Evolutionary conservation across 2,113 vertebrate genomes (phyloP).

Genomic region (Hydropotes inermis): DNA sequence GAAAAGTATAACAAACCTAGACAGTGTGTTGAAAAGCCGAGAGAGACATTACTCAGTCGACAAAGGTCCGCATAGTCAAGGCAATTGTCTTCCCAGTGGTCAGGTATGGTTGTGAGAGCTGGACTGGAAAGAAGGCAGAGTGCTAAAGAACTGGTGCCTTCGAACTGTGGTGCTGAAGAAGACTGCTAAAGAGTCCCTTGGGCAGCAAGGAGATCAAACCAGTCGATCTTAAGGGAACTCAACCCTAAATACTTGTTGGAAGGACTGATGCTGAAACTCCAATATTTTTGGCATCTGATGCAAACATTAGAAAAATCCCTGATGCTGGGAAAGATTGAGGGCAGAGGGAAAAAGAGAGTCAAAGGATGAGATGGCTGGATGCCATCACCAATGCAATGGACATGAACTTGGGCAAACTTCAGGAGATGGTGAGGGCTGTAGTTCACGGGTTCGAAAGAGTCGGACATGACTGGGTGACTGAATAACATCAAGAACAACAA

Average conservation of each 20-base stretch:
- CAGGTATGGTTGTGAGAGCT: not conserved
- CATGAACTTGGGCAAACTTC: not conserved
- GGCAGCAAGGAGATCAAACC: not conserved
- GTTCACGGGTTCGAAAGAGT: not conserved
- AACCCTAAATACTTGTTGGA: not conserved
- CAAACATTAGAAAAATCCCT: not conserved
- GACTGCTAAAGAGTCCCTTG: not conserved
- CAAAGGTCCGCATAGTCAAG: not conserved
- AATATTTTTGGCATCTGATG: not conserved
- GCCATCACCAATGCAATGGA: not conserved
- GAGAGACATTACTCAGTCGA: not conserved
- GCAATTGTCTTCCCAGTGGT: not conserved
- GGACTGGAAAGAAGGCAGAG: not conserved
- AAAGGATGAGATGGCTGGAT: not conserved
- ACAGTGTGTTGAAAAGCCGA: not conserved
- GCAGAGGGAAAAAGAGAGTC: not conserved
- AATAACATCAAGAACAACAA: not conserved
- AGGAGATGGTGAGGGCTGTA: not conserved
- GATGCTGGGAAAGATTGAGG: not conserved
- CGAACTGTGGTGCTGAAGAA: not conserved
- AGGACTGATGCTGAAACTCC: not conserved
- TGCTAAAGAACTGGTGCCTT: not conserved
- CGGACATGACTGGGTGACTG: not conserved
- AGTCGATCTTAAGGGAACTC: not conserved
- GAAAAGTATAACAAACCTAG: not conserved